phyloP scores from a whole-genome alignment of 2,888 invertebrate species.

The Eupithecia insigniata region DNA sequence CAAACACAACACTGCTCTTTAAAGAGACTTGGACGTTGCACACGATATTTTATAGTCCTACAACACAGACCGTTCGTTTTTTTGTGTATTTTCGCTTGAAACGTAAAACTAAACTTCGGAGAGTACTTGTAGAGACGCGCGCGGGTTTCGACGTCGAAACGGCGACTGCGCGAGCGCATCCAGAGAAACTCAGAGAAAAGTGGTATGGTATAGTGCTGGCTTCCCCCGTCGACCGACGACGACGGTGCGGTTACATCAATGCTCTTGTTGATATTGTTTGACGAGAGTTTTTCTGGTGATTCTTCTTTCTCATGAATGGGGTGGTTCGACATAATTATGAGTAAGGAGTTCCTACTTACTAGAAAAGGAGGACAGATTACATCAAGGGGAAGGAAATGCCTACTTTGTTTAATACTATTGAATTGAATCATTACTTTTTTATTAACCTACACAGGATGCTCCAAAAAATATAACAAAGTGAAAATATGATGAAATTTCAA shows the following conservation, averaged over 20 bases:
- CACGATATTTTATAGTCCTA: constrained; percentile 51
- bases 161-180: constrained; percentile 67
- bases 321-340: not conserved
- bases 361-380: not conserved
- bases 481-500: not conserved
- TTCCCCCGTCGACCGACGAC: constrained; percentile 49
- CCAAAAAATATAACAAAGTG: not conserved
- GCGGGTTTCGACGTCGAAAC: constrained; percentile 60
- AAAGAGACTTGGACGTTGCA: constrained; percentile 49
- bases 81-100: constrained; percentile 37
- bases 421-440: not conserved
- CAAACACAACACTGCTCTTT: constrained; percentile 58
- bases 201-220: constrained; percentile 44
- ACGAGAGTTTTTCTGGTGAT: constrained; percentile 35
- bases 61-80: constrained; percentile 41
- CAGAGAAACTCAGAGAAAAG: constrained; percentile 81
- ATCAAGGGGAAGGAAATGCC: not conserved
- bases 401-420: not conserved
- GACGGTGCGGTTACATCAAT: constrained; percentile 73
- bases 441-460: not conserved
- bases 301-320: not conserved
- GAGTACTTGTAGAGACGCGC: constrained; percentile 62
- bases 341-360: not conserved
- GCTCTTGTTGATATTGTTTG: constrained; percentile 52
- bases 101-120: not conserved